Evolutionary conservation across 2,888 invertebrate genomes (phyloP).

Genomic region (Bursaphelenchus okinawaensis): DNA sequence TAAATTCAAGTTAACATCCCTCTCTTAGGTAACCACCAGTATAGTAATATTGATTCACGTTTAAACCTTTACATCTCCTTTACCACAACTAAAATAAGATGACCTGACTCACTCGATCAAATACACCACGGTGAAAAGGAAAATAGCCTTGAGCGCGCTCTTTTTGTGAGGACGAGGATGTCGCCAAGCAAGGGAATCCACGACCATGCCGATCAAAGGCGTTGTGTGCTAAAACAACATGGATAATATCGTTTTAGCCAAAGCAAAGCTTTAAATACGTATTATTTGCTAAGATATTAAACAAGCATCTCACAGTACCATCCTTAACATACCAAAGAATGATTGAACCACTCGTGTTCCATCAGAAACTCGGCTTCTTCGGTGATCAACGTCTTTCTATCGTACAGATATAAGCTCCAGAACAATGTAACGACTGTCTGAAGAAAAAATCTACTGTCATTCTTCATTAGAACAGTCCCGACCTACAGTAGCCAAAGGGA

Average conservation of each 20-base stretch:
- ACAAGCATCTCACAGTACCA: not conserved
- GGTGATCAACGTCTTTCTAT: slow-evolving; percentile 42
- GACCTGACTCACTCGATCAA: slow-evolving; percentile 37
- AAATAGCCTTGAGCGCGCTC: slow-evolving; percentile 22
- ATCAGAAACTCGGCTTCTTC: slow-evolving; percentile 38
- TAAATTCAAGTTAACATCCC: no score
- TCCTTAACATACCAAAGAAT: slow-evolving; percentile 37
- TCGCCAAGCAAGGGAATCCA: slow-evolving; percentile 41
- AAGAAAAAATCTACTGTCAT: slow-evolving; percentile 6
- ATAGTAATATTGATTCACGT: no score
- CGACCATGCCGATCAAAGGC: slow-evolving; percentile 38
- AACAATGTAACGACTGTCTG: slow-evolving; percentile 49
- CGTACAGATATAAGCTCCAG: slow-evolving; percentile 43
- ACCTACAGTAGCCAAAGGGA: not conserved
- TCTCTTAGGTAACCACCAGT: no score
- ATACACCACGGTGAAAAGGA: slow-evolving; percentile 34
- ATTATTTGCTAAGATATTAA: not conserved
- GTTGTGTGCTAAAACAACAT: slow-evolving; percentile 44
- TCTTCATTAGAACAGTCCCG: no score
- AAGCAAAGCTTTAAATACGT: no score
- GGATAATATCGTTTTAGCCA: no score
- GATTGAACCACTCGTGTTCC: slow-evolving; percentile 44
- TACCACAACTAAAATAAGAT: no score
- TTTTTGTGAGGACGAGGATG: slow-evolving; percentile 29
- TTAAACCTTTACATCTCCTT: no score